Conservation (phyloP, 2,888 invertebrate genomes). For the Pseudanteris insignis region DNA sequence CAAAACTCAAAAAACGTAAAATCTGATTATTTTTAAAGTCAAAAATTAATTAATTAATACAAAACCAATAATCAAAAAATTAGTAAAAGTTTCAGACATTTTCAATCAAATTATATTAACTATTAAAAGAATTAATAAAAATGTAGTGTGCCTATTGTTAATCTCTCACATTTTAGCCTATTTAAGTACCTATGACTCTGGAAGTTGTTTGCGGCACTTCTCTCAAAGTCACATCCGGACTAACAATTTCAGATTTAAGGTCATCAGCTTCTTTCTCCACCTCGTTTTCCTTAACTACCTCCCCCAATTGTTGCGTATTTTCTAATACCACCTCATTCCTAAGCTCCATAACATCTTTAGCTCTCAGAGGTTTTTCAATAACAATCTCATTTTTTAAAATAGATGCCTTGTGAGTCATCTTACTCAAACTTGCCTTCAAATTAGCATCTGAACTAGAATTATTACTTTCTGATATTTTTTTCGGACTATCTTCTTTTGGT, state of each 20-base stretch:
- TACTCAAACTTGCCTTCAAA: slow-evolving; percentile 47
- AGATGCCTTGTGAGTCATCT: slow-evolving; percentile 52
- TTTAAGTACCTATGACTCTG: slow-evolving; percentile 18
- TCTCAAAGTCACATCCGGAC: slow-evolving; percentile 25
- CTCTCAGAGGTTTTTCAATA: slow-evolving; percentile 51
- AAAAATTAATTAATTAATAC: no score
- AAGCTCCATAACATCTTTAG: slow-evolving; percentile 49
- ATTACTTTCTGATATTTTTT: slow-evolving; percentile 4
- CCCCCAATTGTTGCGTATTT: not conserved
- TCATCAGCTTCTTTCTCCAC: slow-evolving; percentile 1
- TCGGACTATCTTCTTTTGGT: slow-evolving; percentile 17
- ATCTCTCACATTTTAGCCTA: no score
- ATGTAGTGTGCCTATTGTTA: no score
- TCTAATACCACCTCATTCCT: slow-evolving; percentile 38
- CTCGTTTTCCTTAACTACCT: slow-evolving; percentile 2
- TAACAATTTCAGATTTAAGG: slow-evolving; percentile 3
- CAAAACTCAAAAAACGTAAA: no score
- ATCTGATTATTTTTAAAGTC: no score
- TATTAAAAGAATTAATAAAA: no score
- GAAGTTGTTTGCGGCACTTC: slow-evolving; percentile 11
- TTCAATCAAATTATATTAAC: no score
- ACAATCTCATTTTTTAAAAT: slow-evolving; percentile 53
- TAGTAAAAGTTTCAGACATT: no score
- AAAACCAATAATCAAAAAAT: no score
- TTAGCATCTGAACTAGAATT: slow-evolving; percentile 11